A percentile compares a stretch with the other conserved stretches of the same genome.
Evolutionary conservation across 2,888 invertebrate species (phyloP).

Genomic region (Catocala fraxini): DNA sequence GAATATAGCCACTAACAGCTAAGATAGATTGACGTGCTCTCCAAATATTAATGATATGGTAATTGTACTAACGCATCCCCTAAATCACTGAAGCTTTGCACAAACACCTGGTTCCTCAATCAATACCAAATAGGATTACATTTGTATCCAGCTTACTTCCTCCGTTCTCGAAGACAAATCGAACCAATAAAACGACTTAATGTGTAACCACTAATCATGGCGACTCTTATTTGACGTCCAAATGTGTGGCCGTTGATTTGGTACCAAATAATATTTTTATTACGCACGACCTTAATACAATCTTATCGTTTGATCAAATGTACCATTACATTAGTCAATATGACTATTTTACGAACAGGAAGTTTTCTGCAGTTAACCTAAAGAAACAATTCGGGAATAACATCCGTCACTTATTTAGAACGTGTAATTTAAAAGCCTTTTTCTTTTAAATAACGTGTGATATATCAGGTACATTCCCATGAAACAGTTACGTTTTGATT

Average conservation of each 20-base stretch:
- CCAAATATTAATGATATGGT: no score
- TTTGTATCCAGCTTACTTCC: background rate
- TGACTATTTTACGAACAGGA: slow-evolving; percentile 37
- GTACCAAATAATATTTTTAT: slow-evolving; percentile 24
- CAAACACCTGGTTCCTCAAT: background rate
- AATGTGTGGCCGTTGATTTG: slow-evolving; percentile 16
- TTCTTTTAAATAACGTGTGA: background rate
- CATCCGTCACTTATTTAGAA: background rate
- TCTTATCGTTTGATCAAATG: slow-evolving; percentile 35
- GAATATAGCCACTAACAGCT: no score
- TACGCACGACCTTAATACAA: slow-evolving; percentile 30
- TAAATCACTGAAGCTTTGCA: background rate
- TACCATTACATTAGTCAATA: slow-evolving; percentile 25
- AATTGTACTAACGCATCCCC: no score
- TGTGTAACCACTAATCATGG: slow-evolving; percentile 30
- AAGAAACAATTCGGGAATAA: background rate
- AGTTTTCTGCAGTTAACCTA: slow-evolving; percentile 10
- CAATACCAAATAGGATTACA: slow-evolving; percentile 8
- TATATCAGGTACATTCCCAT: background rate
- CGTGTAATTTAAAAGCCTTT: background rate
- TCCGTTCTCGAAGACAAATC: slow-evolving; percentile 32
- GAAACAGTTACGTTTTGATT: background rate
- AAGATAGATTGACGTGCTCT: no score
- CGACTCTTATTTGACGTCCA: slow-evolving; percentile 33
- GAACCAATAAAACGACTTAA: slow-evolving; percentile 27